Evolutionary conservation across 1,140 invertebrate genomes (phyloP).

Genomic region (Yoshiicerus persimilis): DNA sequence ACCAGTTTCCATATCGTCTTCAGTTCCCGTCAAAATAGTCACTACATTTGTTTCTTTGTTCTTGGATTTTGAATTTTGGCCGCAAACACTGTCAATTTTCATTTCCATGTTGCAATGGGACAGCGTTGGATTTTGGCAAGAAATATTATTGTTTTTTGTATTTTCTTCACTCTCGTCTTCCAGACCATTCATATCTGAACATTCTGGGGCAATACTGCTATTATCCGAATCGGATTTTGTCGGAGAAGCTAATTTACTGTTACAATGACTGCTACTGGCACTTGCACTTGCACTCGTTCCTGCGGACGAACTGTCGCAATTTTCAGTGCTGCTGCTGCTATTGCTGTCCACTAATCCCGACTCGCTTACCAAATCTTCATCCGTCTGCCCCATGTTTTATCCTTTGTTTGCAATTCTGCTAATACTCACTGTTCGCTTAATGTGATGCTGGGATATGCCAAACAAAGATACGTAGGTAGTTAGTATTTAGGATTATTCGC

Average conservation of each 20-base stretch:
- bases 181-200: background rate
- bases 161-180: background rate
- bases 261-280: background rate
- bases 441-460: no score
- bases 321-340: background rate
- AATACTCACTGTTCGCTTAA: background rate
- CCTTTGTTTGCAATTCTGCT: background rate
- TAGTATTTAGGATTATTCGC: no score
- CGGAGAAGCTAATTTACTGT: background rate
- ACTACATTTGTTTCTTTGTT: background rate
- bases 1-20: background rate
- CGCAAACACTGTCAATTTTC: background rate
- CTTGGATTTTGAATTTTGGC: background rate
- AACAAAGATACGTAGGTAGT: no score
- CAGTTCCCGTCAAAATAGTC: background rate
- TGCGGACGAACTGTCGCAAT: background rate
- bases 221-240: background rate
- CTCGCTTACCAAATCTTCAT: conserved; percentile 16
- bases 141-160: background rate
- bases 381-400: conserved; percentile 26
- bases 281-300: background rate
- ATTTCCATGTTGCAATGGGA: background rate
- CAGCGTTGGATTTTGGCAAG: background rate
- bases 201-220: background rate
- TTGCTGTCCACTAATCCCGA: background rate